Base-by-base conservation (phyloP, 1,140 invertebrate genomes). In the Heliothis virescens region DNA sequence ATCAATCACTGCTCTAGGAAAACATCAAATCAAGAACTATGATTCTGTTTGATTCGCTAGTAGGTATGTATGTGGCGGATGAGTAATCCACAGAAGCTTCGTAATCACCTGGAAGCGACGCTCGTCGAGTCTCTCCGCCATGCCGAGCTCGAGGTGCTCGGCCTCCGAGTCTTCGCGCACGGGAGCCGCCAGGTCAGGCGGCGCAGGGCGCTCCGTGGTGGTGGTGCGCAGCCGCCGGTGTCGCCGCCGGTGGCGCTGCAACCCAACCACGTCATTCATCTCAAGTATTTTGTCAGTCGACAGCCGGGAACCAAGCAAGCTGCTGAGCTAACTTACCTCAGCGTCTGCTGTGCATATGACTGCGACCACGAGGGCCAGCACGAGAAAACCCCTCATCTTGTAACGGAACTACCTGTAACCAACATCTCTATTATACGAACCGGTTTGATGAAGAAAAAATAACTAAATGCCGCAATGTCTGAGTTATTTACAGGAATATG, bases 121-220 rank as follows among this genome's bases (percentile, higher is more conserved):
- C 82, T 94, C 93, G 84, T 94, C 93, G 16, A 89, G 85, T 3
- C 87, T 75, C 87, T 94, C 92, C 1, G 89, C 87, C 90, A 89
- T 90, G 74, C 85, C 90, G n/a, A 90, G 87, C 86, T 92, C 92
- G 26, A 93, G 82, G 76, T 90, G 90, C 79, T 94, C 91, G 7
- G 89, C 88, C 76, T 92, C 90, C 12, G 80, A 47, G 76, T 90
- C 89, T 69, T 86, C 89, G 53, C 74, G 79, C 71, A 71, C 55
- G 7, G 62, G 71, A 63, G 80, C 79, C 18, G 29, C 63, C 21
- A 78, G 57, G n/a, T 47, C 82, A 53, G 60, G 80, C 10, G 85
- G 83, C 81, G 85, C 83, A 50, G 88, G 73, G 2, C 73, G 78
- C 72, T 79, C 86, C 16, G 90, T 92, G 18, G 85, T 91, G 16